These are phyloP conservation scores for Tinea trinotella DNA, from an alignment of 2,888 invertebrate species.

Conservation along the genomic window DNA sequence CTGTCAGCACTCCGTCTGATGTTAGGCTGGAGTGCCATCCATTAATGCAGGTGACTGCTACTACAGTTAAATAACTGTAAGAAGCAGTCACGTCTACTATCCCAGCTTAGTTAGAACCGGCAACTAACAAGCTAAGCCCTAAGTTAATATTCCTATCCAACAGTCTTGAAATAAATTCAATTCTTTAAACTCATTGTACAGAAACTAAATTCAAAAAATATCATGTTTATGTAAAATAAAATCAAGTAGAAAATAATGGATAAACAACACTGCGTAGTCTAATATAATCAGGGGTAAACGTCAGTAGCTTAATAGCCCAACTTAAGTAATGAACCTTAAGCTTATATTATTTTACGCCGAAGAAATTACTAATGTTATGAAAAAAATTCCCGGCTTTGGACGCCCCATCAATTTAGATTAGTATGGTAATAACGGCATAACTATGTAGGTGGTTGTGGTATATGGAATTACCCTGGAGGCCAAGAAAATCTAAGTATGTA, in stretches of 20 bases:
- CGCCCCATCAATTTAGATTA: constrained; percentile 72
- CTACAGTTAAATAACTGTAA: too few relatives aligned
- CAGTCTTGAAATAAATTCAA: too few relatives aligned
- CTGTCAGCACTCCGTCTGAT: background rate
- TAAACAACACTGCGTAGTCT: constrained; percentile 7
- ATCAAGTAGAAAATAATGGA: background rate
- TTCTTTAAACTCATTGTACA: too few relatives aligned
- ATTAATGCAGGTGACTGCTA: background rate
- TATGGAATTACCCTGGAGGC: constrained; percentile 30
- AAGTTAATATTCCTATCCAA: background rate
- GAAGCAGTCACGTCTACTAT: too few relatives aligned
- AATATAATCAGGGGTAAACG: constrained; percentile 25
- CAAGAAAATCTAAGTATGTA: constrained; percentile 29
- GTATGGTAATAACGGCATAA: constrained; percentile 46
- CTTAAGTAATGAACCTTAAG: constrained; percentile 62
- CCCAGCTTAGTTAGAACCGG: too few relatives aligned
- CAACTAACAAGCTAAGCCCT: too few relatives aligned
- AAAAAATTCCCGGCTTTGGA: constrained; percentile 60
- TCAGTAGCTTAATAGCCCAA: constrained; percentile 37
- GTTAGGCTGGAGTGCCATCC: too few relatives aligned
- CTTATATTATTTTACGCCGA: constrained; percentile 67
- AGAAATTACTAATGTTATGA: constrained; percentile 66
- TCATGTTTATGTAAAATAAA: background rate
- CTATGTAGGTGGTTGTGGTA: constrained; percentile 7
- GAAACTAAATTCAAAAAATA: too few relatives aligned